phyloP scores from a whole-genome alignment of 2,113 vertebrate genomes.

The Protobothrops mucrosquamatus region DNA sequence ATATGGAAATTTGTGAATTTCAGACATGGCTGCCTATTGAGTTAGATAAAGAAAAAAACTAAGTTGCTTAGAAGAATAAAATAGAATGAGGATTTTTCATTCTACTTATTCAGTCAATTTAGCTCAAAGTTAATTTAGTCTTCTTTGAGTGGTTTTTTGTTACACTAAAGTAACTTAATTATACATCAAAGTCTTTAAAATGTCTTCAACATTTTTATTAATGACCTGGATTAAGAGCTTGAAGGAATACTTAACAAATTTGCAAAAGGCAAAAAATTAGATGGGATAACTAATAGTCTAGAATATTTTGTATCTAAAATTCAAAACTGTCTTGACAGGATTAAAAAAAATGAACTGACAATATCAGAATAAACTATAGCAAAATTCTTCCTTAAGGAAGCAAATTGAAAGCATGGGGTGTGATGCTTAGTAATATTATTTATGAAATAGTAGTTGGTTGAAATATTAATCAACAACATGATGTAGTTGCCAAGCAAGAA shows the following conservation, averaged over 20 bases:
- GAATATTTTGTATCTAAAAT: background rate
- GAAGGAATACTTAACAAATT: background rate
- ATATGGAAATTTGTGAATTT: constrained; percentile 8
- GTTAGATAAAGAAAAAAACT: background rate
- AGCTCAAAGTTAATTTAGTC: background rate
- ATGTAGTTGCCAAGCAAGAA: background rate
- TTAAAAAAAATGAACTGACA: background rate
- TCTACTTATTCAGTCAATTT: background rate
- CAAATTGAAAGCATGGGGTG: background rate
- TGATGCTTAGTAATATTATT: background rate
- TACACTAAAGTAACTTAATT: background rate
- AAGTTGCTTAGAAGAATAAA: background rate
- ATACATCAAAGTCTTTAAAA: background rate
- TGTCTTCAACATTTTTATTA: background rate
- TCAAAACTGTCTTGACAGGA: background rate
- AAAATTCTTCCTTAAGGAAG: background rate
- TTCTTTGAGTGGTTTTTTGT: background rate
- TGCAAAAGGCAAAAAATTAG: background rate
- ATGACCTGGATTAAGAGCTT: background rate
- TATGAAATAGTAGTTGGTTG: background rate
- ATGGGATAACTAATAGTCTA: background rate
- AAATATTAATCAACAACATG: background rate
- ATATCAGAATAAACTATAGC: background rate
- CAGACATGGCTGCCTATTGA: background rate
- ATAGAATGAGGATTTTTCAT: background rate